Base-by-base conservation (phyloP, 2,797 vertebrate genomes). In the Syndactyla subalaris region DNA sequence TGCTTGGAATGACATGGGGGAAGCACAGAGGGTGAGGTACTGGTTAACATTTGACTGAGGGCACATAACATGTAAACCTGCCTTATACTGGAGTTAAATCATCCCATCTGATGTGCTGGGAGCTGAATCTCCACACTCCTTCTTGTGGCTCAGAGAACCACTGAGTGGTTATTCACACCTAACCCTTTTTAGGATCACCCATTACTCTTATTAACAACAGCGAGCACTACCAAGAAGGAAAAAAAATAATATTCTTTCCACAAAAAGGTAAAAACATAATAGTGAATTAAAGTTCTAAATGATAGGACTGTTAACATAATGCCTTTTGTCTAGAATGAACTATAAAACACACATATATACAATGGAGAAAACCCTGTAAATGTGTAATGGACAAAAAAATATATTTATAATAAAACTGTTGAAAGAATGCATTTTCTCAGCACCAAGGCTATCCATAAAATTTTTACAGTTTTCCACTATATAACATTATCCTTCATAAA, bases 401-500 rank as follows among this genome's bases (percentile, higher is more conserved):
- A 92, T 93, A 95, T 92, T 92, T 95, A 89, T 93, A 97, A 97
- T 96, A 96, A 97, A 97, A 97, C 92, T 92, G 94, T 95, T 92
- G 93, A 97, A 97, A 97, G 94, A 97, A 97, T 90, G 85, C 94
- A 89, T 97, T 97, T 98, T 96, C 95, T 95, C 93, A 92, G 85
- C 89, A 96, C 85, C 95, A 96, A 97, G 78, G 88, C 94, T 97
- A 96, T 85, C 92, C 95, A 96, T 97, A 97, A 97, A 95, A 95
- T 83, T 97, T 97, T 97, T 97, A 97, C 89, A 93, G 91, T 97
- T 98, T 97, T 95, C 93, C 91, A 96, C 85, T 88, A 90, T 97
- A 96, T 97, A 95, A 97, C 93, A 97, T 97, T 97, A 97, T 96
- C 94, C 87, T 97, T 97, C 96, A 97, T 97, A 98, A 97, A 97